phyloP scores from a whole-genome alignment of 2,113 vertebrate species.

The Dipodomys merriami region DNA sequence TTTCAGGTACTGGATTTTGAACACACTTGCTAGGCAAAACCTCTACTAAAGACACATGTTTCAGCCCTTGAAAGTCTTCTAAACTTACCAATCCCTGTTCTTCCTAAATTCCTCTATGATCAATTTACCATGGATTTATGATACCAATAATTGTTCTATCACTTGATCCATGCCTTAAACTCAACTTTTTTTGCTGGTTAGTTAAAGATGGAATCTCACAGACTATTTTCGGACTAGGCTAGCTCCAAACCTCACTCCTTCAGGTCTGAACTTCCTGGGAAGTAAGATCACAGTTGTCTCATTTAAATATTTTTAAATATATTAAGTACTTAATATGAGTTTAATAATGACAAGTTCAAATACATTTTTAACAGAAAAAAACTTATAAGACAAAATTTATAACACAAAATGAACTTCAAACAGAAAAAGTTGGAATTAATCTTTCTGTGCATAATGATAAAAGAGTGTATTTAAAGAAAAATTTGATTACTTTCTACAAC shows the following conservation, averaged over 20 bases:
- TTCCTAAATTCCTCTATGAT: constrained; percentile 48
- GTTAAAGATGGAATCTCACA: too few species aligned
- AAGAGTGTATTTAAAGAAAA: background rate
- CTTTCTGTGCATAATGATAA: constrained; percentile 42
- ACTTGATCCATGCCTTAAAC: too few species aligned
- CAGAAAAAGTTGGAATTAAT: constrained; percentile 38
- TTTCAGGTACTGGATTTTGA: too few species aligned
- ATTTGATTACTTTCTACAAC: background rate
- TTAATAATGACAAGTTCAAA: constrained; percentile 32
- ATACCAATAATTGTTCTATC: too few species aligned
- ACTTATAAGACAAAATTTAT: constrained; percentile 49
- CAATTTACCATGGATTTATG: constrained; percentile 51
- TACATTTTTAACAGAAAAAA: constrained; percentile 59
- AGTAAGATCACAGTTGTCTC: too few species aligned
- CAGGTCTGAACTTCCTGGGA: too few species aligned
- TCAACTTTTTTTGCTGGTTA: too few species aligned
- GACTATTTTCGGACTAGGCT: too few species aligned
- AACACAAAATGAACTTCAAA: constrained; percentile 37
- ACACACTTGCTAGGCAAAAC: too few species aligned
- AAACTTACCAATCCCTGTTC: background rate
- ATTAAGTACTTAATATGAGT: constrained; percentile 46
- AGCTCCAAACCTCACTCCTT: too few species aligned
- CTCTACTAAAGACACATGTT: too few species aligned
- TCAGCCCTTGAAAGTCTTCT: background rate
- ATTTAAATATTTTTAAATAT: constrained; percentile 48